Evolutionary conservation across 2,113 vertebrate species (phyloP).

Genomic region (Aegotheles bennettii): DNA sequence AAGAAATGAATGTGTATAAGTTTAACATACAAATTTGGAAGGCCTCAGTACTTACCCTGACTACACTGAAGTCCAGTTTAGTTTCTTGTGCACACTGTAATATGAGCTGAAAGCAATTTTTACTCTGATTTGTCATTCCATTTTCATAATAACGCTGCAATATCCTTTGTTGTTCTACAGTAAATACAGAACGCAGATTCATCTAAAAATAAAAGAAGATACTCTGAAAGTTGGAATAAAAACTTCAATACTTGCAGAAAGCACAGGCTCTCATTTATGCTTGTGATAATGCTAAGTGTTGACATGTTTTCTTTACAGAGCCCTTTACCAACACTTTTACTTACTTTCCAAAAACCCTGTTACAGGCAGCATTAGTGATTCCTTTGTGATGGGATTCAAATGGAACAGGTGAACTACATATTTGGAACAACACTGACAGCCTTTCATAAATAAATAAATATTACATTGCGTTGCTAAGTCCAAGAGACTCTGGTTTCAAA

Average conservation of each 20-base stretch:
- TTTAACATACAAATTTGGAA: slow-evolving; percentile 42
- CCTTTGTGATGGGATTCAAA: background rate
- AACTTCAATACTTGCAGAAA: slow-evolving; percentile 44
- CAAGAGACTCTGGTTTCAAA: background rate
- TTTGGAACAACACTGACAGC: background rate
- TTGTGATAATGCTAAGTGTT: background rate
- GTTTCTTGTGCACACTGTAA: slow-evolving; percentile 98
- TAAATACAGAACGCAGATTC: slow-evolving; percentile 99
- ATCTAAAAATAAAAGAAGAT: slow-evolving; percentile 86
- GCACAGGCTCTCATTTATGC: slow-evolving; percentile 14
- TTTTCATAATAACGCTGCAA: slow-evolving; percentile 97
- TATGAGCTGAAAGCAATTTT: slow-evolving; percentile 99
- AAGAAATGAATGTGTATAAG: slow-evolving; percentile 43
- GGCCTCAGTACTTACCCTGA: slow-evolving; percentile 87
- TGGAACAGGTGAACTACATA: background rate
- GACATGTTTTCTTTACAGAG: background rate
- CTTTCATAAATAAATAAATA: background rate
- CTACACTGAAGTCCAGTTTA: slow-evolving; percentile 98
- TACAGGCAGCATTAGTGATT: background rate
- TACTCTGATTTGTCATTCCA: slow-evolving; percentile 99
- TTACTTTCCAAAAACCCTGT: background rate
- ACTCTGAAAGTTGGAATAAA: slow-evolving; percentile 71
- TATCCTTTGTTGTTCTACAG: slow-evolving; percentile 94
- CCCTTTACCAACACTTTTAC: background rate
- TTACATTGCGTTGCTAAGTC: background rate